These are phyloP conservation scores for Epinephelus awoara DNA, from an alignment of 2,797 vertebrate genomes.

Conservation along the genomic window DNA sequence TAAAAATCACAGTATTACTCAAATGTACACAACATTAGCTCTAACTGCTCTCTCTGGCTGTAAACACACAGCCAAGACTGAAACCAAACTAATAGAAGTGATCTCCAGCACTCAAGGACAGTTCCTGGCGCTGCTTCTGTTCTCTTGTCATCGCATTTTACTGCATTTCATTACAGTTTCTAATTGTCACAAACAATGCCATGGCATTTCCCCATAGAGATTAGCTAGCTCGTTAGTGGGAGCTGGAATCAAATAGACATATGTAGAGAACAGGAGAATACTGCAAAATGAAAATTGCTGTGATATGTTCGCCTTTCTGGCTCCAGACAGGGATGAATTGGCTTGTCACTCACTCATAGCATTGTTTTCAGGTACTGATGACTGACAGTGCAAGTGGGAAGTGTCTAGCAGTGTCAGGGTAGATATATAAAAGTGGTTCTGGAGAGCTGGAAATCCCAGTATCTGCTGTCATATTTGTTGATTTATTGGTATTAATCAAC, in stretches of 20 bases:
- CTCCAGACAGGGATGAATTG: not conserved
- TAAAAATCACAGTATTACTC: not conserved
- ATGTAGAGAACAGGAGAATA: not conserved
- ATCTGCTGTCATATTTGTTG: slow-evolving; percentile 26
- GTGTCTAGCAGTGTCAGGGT: not conserved
- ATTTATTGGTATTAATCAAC: slow-evolving; percentile 56
- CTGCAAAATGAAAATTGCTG: not conserved
- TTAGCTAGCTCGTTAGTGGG: slow-evolving; percentile 1
- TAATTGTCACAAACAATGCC: slow-evolving; percentile 37
- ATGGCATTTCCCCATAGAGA: not conserved
- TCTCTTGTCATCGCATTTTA: slow-evolving; percentile 24
- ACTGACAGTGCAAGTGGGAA: not conserved
- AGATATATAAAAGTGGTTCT: slow-evolving; percentile 18
- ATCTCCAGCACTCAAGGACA: not conserved
- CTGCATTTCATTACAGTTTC: slow-evolving; percentile 33
- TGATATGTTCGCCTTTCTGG: slow-evolving; percentile 15
- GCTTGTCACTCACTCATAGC: not conserved
- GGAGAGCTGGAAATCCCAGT: slow-evolving; percentile 18
- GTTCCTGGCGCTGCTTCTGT: not conserved
- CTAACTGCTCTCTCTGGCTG: not conserved
- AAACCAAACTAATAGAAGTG: not conserved
- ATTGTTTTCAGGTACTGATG: slow-evolving; percentile 1
- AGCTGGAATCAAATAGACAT: slow-evolving; percentile 1
- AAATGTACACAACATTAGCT: not conserved
- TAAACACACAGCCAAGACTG: not conserved